Percentiles rank a stretch among this genome's conserved stretches.
These are phyloP conservation scores for Ardeotis arabs DNA, from an alignment of 2,113 vertebrate genomes.

Conservation along the genomic window DNA sequence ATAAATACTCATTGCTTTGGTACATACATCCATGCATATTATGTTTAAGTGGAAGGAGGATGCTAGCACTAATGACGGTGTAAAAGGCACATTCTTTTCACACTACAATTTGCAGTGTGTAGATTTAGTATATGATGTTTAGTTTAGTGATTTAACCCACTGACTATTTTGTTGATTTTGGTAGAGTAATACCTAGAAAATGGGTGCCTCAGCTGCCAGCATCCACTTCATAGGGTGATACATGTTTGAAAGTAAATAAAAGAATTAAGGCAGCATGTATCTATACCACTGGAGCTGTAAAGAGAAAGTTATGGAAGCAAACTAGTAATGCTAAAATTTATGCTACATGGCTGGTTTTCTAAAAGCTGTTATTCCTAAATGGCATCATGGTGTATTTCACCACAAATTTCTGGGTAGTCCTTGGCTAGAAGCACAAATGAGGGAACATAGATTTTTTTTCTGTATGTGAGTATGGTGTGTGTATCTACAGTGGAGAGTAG, in stretches of 20 bases:
- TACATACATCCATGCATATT: conserved; percentile 16
- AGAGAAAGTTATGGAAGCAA: background rate
- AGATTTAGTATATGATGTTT: conserved; percentile 57
- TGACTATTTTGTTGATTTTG: conserved; percentile 66
- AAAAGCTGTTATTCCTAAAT: background rate
- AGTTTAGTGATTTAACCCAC: conserved; percentile 53
- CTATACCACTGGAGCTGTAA: background rate
- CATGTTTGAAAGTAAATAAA: conserved; percentile 58
- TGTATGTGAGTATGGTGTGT: background rate
- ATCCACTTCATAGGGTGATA: conserved; percentile 52
- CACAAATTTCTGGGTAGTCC: background rate
- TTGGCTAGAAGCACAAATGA: background rate
- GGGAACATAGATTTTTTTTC: background rate
- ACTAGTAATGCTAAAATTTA: background rate
- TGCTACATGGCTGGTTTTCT: background rate
- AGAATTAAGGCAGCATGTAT: background rate
- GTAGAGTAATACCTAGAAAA: conserved; percentile 57
- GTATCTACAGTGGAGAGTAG: background rate
- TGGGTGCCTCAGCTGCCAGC: conserved; percentile 47
- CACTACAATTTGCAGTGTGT: background rate
- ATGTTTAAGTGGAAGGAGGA: conserved; percentile 47
- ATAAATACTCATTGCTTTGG: conserved; percentile 69
- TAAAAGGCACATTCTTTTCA: conserved; percentile 54
- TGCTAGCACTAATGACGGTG: conserved; percentile 23
- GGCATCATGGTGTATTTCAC: background rate